Conservation (phyloP, 2,888 invertebrate genomes). For the Mesochorus sp. region DNA sequence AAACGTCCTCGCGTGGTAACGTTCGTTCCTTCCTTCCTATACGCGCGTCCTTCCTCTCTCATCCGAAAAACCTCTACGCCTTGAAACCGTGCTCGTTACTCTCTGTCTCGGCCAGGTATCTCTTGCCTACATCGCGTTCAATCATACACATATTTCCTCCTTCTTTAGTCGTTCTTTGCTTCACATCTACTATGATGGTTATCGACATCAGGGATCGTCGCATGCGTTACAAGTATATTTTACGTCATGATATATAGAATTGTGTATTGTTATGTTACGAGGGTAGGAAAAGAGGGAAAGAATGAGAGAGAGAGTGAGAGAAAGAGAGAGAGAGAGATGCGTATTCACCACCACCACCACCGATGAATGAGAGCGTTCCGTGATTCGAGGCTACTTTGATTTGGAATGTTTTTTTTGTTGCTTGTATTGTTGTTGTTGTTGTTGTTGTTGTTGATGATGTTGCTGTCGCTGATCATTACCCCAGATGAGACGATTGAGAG, state of each 20-base stretch:
- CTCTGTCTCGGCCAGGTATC: slow-evolving; percentile 75
- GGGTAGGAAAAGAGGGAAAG: too few species aligned
- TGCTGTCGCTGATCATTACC: too few species aligned
- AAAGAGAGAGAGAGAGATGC: slow-evolving; percentile 53
- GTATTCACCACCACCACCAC: slow-evolving; percentile 77
- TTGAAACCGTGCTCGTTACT: slow-evolving; percentile 72
- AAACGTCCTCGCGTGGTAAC: slow-evolving; percentile 39
- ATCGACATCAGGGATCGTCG: not conserved
- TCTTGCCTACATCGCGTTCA: slow-evolving; percentile 75
- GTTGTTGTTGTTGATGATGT: too few species aligned
- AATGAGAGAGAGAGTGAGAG: too few species aligned
- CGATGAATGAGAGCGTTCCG: slow-evolving; percentile 70
- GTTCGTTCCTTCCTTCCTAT: too few species aligned
- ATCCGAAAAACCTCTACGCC: slow-evolving; percentile 65
- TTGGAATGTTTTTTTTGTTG: slow-evolving; percentile 75
- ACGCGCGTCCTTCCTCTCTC: too few species aligned
- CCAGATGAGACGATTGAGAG: slow-evolving; percentile 89
- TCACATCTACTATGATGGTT: too few species aligned
- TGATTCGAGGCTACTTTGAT: slow-evolving; percentile 76
- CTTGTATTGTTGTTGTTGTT: slow-evolving; percentile 72
- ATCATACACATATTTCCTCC: slow-evolving; percentile 53
- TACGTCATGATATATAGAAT: too few species aligned
- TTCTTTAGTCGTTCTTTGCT: slow-evolving; percentile 30
- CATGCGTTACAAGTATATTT: too few species aligned
- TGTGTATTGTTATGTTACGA: too few species aligned